Evolutionary conservation across 2,888 invertebrate genomes (phyloP).

Genomic region (Charanyca ferruginea): DNA sequence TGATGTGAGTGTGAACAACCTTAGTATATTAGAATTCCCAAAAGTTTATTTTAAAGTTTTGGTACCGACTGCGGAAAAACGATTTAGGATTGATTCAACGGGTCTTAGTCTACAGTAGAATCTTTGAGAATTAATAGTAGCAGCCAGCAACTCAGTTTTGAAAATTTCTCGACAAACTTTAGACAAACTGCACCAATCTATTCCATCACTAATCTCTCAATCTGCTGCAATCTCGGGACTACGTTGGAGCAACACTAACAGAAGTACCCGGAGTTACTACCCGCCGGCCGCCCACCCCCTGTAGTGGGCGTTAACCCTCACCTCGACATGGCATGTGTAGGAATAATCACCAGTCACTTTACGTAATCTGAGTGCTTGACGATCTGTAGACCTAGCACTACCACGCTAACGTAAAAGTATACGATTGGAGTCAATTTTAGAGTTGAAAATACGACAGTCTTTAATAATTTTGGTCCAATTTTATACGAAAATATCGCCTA

Average conservation of each 20-base stretch:
- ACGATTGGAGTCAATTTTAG: no score
- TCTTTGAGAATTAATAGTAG: neutral
- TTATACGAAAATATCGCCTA: no score
- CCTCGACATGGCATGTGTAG: constrained; percentile 57
- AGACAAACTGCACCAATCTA: neutral
- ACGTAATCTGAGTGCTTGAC: constrained; percentile 62
- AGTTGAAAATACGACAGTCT: no score
- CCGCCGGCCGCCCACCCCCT: constrained; percentile 16
- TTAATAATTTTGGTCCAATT: no score
- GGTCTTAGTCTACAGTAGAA: neutral
- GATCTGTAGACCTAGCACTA: constrained; percentile 7
- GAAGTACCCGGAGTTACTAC: constrained; percentile 21
- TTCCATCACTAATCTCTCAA: constrained; percentile 26
- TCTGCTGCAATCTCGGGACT: constrained; percentile 31
- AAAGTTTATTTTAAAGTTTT: neutral
- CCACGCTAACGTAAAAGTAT: neutral
- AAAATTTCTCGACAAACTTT: neutral
- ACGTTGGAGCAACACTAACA: constrained; percentile 38
- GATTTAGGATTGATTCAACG: neutral
- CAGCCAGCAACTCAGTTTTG: neutral
- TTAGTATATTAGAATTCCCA: neutral
- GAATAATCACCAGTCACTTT: constrained; percentile 66
- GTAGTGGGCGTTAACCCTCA: constrained; percentile 49
- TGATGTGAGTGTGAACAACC: neutral
- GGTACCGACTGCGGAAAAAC: neutral